A percentile compares a stretch with the other conserved stretches of the same genome.
Evolutionary conservation across 2,888 invertebrate genomes (phyloP).

Genomic region (Lasioglossum leucozonium): DNA sequence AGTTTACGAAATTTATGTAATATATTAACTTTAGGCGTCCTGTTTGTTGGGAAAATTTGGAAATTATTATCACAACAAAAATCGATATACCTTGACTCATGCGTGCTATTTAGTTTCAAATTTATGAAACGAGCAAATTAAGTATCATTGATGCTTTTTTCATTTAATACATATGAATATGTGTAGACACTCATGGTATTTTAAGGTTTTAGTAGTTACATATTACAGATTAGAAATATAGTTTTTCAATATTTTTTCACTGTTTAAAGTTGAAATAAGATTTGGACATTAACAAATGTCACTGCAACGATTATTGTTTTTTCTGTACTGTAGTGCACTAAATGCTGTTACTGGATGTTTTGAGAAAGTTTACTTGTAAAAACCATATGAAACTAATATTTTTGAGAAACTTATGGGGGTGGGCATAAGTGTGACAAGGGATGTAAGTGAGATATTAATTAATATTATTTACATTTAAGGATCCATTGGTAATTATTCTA

Average conservation of each 20-base stretch:
- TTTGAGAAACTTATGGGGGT: slow-evolving; percentile 79
- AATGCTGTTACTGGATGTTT: slow-evolving; percentile 22
- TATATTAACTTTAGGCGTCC: slow-evolving; percentile 66
- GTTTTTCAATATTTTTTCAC: slow-evolving; percentile 31
- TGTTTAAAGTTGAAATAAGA: slow-evolving; percentile 20
- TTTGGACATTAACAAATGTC: slow-evolving; percentile 25
- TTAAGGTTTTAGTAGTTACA: slow-evolving; percentile 29
- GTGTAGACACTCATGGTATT: slow-evolving; percentile 25
- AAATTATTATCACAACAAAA: slow-evolving; percentile 39
- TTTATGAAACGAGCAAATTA: slow-evolving; percentile 37
- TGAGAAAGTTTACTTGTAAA: slow-evolving; percentile 45
- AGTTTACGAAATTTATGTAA: slow-evolving; percentile 52
- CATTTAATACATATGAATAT: slow-evolving; percentile 39
- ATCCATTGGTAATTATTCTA: slow-evolving; percentile 46
- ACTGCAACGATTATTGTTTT: slow-evolving; percentile 15
- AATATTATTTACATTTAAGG: slow-evolving; percentile 37
- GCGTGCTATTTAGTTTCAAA: slow-evolving; percentile 55
- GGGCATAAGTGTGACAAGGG: slow-evolving; percentile 84
- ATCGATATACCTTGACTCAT: slow-evolving; percentile 60
- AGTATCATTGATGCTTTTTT: slow-evolving; percentile 44
- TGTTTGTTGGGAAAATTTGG: slow-evolving; percentile 66
- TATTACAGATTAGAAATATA: slow-evolving; percentile 27
- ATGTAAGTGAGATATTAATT: slow-evolving; percentile 74
- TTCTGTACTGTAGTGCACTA: slow-evolving; percentile 41
- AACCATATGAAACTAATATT: slow-evolving; percentile 64